phyloP scores from a whole-genome alignment of 2,888 invertebrate species.

The Zelleria hepariella region DNA sequence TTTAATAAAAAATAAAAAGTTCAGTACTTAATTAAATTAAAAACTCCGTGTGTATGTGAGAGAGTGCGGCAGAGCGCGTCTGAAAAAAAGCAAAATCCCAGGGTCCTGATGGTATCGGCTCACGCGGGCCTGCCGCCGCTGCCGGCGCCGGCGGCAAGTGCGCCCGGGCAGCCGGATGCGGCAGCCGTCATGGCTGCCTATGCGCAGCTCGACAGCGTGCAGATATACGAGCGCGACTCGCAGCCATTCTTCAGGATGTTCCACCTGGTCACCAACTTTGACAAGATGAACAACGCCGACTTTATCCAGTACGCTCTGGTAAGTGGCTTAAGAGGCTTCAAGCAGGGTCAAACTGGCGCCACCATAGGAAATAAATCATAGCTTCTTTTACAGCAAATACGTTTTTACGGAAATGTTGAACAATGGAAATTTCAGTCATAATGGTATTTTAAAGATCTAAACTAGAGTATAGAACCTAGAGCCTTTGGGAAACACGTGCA shows the following conservation, averaged over 20 bases:
- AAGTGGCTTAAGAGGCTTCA: constrained; percentile 26
- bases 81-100: too few species aligned
- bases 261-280: constrained; percentile 80
- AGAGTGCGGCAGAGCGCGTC: too few species aligned
- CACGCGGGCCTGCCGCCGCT: constrained; percentile 36
- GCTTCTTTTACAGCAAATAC: too few species aligned
- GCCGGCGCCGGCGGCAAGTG: constrained; percentile 9
- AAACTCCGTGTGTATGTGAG: too few species aligned
- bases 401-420: too few species aligned
- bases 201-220: constrained; percentile 36
- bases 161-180: constrained; percentile 27
- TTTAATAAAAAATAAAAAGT: too few species aligned
- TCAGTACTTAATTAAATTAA: too few species aligned
- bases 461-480: too few species aligned
- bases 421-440: too few species aligned
- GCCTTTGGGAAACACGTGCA: too few species aligned
- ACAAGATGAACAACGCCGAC: constrained; percentile 76
- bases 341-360: not conserved
- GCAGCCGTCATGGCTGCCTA: constrained; percentile 42
- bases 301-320: constrained; percentile 80
- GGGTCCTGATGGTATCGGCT: constrained; percentile 73
- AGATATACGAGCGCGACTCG: constrained; percentile 47
- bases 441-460: too few species aligned
- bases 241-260: constrained; percentile 77
- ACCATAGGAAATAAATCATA: too few species aligned